Evolutionary conservation across 92 coral and sea anemone genomes (phyloP).

Genomic region (Palythoa grandis): DNA sequence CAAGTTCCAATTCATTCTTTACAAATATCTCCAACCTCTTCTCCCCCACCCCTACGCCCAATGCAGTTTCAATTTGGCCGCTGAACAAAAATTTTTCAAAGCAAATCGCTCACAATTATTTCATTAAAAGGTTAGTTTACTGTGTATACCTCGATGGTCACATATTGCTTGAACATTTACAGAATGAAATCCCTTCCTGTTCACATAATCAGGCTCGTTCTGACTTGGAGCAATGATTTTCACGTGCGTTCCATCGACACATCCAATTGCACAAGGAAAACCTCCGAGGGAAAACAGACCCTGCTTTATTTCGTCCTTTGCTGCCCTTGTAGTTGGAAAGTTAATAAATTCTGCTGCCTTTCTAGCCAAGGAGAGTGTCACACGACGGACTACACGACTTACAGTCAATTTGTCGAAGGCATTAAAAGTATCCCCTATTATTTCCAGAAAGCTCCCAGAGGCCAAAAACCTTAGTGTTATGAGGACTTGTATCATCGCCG

Average conservation of each 20-base stretch:
- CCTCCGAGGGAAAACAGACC: neutral
- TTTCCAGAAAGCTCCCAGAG: slow-evolving; percentile 10
- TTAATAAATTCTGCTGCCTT: slow-evolving; percentile 42
- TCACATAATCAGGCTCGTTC: neutral
- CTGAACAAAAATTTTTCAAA: too few relatives aligned
- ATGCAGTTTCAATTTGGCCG: too few relatives aligned
- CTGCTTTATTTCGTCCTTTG: neutral
- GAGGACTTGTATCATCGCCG: slow-evolving; percentile 38
- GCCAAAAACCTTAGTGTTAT: slow-evolving; percentile 1
- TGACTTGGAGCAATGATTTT: neutral
- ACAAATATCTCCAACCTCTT: too few relatives aligned
- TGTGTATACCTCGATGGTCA: neutral
- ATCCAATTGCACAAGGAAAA: neutral
- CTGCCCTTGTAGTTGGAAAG: slow-evolving; percentile 45
- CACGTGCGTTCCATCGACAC: neutral
- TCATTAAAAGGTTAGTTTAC: too few relatives aligned
- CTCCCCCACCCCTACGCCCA: too few relatives aligned
- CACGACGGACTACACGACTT: slow-evolving; percentile 59
- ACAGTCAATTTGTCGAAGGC: slow-evolving; percentile 47
- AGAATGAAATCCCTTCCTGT: neutral
- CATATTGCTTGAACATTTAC: neutral
- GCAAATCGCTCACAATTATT: too few relatives aligned
- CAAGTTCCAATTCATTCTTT: too few relatives aligned
- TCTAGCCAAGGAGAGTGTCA: slow-evolving; percentile 39
- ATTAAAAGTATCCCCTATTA: slow-evolving; percentile 46